Percentiles rank a stretch among this genome's conserved stretches.
phyloP scores from a whole-genome alignment of 2,888 invertebrate species.

The Aphodius granarius region DNA sequence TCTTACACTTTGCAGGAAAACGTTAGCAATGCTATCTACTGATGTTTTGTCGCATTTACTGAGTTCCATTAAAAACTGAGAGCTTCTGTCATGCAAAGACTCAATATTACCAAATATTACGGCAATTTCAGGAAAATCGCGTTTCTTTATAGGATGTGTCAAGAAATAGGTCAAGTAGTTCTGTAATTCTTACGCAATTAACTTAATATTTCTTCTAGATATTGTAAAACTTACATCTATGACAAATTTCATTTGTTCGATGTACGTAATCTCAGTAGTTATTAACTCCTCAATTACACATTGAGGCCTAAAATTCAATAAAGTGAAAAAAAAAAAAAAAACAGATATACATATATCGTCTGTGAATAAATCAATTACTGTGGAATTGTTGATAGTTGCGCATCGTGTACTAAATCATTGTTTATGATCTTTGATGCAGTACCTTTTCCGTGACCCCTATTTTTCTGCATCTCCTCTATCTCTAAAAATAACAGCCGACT shows the following conservation, averaged over 20 bases:
- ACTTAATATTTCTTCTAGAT: not conserved
- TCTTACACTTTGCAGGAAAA: conserved; percentile 43
- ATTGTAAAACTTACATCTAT: conserved; percentile 39
- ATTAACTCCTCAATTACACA: conserved; percentile 46
- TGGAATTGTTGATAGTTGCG: too few species aligned
- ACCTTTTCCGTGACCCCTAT: too few species aligned
- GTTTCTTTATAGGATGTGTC: not conserved
- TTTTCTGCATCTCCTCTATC: too few species aligned
- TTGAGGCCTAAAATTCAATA: conserved; percentile 31
- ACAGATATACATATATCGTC: too few species aligned
- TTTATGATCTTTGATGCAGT: too few species aligned
- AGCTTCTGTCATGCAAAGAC: conserved; percentile 38
- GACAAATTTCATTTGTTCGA: conserved; percentile 42
- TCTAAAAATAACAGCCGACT: too few species aligned
- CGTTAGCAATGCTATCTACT: conserved; percentile 38
- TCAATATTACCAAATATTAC: conserved; percentile 45
- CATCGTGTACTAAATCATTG: too few species aligned
- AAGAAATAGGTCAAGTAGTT: conserved; percentile 19
- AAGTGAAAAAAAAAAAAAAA: too few species aligned
- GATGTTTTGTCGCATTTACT: conserved; percentile 33
- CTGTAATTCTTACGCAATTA: conserved; percentile 7
- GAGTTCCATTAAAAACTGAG: conserved; percentile 38
- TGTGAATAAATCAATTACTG: too few species aligned
- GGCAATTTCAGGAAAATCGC: conserved; percentile 7
- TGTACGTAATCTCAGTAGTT: conserved; percentile 46